Conservation (phyloP, 2,113 vertebrate genomes). For the Thamnaconus septentrionalis region DNA sequence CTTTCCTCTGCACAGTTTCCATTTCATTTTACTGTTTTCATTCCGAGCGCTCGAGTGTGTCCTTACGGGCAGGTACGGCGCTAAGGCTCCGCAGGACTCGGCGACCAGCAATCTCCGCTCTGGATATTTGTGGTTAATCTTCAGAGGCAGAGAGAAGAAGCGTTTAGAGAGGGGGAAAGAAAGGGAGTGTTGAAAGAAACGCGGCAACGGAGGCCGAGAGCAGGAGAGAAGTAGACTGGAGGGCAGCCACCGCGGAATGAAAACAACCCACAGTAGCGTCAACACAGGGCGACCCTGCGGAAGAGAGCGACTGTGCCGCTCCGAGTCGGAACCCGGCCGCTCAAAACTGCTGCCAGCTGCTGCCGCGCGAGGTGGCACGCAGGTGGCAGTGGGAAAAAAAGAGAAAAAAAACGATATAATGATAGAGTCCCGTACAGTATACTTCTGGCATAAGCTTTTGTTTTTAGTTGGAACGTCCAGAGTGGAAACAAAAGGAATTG, state of each 20-base stretch:
- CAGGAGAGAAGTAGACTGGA: conserved; percentile 29
- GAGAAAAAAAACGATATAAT: too few species aligned
- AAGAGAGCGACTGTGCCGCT: conserved; percentile 57
- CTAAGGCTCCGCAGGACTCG: conserved; percentile 95
- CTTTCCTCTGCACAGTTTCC: not conserved
- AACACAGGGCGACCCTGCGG: conserved; percentile 66
- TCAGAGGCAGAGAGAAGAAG: conserved; percentile 35
- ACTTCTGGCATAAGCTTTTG: too few species aligned
- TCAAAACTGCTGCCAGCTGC: conserved; percentile 32
- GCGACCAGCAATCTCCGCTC: conserved; percentile 95
- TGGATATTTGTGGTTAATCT: conserved; percentile 99
- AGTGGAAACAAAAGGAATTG: too few species aligned
- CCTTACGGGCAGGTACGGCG: conserved; percentile 97
- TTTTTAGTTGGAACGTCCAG: too few species aligned
- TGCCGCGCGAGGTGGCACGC: conserved; percentile 28
- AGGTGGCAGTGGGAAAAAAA: conserved; percentile 41
- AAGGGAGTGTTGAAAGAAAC: conserved; percentile 12
- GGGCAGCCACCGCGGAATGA: conserved; percentile 56
- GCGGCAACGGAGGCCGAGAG: conserved; percentile 31
- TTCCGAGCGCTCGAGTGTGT: not conserved
- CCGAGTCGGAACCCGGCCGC: conserved; percentile 57
- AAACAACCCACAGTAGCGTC: conserved; percentile 56
- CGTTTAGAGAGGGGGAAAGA: conserved; percentile 11
- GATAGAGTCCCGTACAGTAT: too few species aligned
- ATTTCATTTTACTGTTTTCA: not conserved